These are phyloP conservation scores for Andricus quercusramuli DNA, from an alignment of 2,888 invertebrate genomes.

Conservation along the genomic window DNA sequence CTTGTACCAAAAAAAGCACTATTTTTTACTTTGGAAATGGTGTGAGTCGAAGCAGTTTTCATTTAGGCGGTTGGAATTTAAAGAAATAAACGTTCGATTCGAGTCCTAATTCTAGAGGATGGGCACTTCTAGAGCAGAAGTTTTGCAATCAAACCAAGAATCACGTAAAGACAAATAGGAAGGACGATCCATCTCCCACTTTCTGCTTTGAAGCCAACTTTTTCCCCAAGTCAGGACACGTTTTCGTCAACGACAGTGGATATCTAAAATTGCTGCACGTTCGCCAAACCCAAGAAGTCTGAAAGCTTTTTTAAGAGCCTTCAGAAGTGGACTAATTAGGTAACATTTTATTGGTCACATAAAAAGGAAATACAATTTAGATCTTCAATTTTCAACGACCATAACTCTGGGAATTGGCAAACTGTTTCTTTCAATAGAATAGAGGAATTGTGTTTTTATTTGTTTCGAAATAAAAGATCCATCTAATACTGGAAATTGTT, in stretches of 20 bases:
- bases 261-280: constrained; percentile 36
- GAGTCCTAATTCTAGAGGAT: constrained; percentile 4
- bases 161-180: constrained; percentile 26
- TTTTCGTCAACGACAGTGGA: constrained; percentile 31
- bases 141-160: constrained; percentile 30
- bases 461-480: too few species aligned
- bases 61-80: background rate
- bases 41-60: background rate
- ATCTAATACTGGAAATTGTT: too few species aligned
- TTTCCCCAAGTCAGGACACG: constrained; percentile 20
- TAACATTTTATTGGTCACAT: constrained; percentile 12
- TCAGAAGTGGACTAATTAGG: constrained; percentile 16
- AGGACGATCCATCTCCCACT: constrained; percentile 13
- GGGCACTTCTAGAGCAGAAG: constrained; percentile 6
- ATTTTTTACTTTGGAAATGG: too few species aligned
- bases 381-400: background rate
- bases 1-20: too few species aligned
- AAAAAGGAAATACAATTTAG: background rate
- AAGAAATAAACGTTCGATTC: background rate
- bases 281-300: constrained; percentile 15
- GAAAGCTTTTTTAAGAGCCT: constrained; percentile 31
- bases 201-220: constrained; percentile 28
- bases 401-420: background rate
- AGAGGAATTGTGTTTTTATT: background rate
- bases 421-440: background rate